These are phyloP conservation scores for Vombatus ursinus DNA, from an alignment of 2,113 vertebrate genomes.

Conservation along the genomic window DNA sequence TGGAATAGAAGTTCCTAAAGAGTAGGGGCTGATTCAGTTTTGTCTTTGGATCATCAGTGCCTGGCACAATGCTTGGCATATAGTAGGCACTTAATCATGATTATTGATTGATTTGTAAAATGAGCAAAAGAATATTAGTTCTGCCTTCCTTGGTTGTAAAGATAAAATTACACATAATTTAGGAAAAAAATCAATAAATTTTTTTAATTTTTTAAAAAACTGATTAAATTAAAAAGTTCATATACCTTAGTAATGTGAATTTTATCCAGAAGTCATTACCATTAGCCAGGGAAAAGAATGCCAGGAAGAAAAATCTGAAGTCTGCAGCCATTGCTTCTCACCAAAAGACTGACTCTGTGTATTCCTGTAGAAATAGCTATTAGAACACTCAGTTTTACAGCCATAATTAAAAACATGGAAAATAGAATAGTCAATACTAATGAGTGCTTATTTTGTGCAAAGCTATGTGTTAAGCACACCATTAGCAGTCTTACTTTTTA, in stretches of 20 bases:
- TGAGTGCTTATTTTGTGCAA: constrained; percentile 34
- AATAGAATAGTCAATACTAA: constrained; percentile 19
- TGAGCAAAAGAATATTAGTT: not conserved
- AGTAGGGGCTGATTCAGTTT: not conserved
- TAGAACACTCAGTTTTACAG: constrained; percentile 21
- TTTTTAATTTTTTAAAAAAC: not conserved
- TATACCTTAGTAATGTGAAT: not conserved
- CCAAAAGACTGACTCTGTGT: not conserved
- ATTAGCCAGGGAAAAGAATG: not conserved
- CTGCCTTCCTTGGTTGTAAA: not conserved
- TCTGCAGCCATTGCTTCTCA: not conserved
- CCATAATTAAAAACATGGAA: constrained; percentile 4
- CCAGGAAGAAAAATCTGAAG: not conserved
- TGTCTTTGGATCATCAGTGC: not conserved
- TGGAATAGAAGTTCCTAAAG: not conserved
- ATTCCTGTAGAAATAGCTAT: not conserved
- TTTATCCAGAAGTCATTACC: not conserved
- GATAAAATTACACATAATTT: not conserved
- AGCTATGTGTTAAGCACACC: not conserved
- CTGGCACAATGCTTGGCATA: not conserved
- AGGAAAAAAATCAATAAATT: not conserved
- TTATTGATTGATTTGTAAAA: not conserved
- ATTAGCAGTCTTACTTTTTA: constrained; percentile 7
- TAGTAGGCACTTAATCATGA: not conserved
- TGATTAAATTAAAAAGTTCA: not conserved